Percentiles rank a stretch among this genome's conserved stretches.
Conservation (phyloP, 2,113 vertebrate genomes). For the Zapornia atra region DNA sequence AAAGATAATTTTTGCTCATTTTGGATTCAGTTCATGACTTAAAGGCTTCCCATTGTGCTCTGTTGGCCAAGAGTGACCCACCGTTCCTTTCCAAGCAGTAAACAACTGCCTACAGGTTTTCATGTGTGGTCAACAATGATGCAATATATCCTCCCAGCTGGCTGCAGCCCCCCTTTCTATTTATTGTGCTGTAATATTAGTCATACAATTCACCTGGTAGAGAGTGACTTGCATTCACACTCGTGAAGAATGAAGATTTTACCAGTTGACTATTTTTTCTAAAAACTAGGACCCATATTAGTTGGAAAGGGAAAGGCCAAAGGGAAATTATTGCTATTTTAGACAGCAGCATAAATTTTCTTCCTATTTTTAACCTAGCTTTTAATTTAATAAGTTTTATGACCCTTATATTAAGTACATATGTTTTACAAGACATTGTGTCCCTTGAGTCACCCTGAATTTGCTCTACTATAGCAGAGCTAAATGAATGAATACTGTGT, state of each 20-base stretch:
- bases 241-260: slow-evolving; percentile 62
- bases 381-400: slow-evolving; percentile 99
- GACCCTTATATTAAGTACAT: slow-evolving; percentile 96
- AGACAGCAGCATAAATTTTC: slow-evolving; percentile 94
- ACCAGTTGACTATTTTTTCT: slow-evolving; percentile 1
- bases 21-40: background rate
- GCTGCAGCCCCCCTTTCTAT: background rate
- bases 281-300: slow-evolving; percentile 61
- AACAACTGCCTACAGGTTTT: background rate
- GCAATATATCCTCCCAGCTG: background rate
- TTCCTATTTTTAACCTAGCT: slow-evolving; percentile 95
- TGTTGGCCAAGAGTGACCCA: background rate
- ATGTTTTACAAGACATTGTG: slow-evolving; percentile 96
- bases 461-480: slow-evolving; percentile 77
- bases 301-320: slow-evolving; percentile 77
- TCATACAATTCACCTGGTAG: background rate
- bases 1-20: background rate
- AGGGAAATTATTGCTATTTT: slow-evolving; percentile 86
- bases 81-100: background rate
- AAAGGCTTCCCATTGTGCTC: background rate
- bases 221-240: slow-evolving; percentile 29
- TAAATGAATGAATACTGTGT: slow-evolving; percentile 81
- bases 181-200: background rate
- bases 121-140: background rate
- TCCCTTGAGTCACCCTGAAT: slow-evolving; percentile 92